phyloP scores from a whole-genome alignment of 2,113 vertebrate genomes.

The Tetrax tetrax region DNA sequence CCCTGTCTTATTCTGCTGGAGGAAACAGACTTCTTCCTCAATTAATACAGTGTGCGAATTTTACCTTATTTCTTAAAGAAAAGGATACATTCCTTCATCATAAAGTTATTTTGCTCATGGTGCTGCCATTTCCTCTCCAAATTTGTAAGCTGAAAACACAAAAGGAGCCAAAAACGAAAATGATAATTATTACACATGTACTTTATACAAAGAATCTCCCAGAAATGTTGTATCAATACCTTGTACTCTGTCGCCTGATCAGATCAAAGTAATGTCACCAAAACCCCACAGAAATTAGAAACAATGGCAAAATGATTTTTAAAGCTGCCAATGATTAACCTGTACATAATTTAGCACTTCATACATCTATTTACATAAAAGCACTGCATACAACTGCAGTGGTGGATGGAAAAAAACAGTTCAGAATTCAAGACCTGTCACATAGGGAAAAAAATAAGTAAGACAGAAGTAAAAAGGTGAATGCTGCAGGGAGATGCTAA shows the following conservation, averaged over 20 bases:
- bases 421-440: slow-evolving; percentile 6
- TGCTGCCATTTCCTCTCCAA: slow-evolving; percentile 98
- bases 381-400: neutral
- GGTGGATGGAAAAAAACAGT: neutral
- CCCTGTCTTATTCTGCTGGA: neutral
- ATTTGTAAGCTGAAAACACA: slow-evolving; percentile 87
- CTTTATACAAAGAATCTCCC: neutral
- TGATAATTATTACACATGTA: neutral
- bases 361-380: neutral
- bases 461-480: neutral
- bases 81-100: slow-evolving; percentile 99
- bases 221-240: neutral
- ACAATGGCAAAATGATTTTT: slow-evolving; percentile 5
- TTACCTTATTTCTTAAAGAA: slow-evolving; percentile 53
- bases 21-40: slow-evolving; percentile 57
- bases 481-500: neutral
- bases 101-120: slow-evolving; percentile 96
- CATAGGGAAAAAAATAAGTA: neutral
- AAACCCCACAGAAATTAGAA: neutral
- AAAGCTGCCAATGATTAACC: neutral
- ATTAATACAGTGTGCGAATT: neutral
- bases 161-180: slow-evolving; percentile 40
- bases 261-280: neutral
- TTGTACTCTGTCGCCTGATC: neutral
- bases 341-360: neutral